phyloP scores from a whole-genome alignment of 2,888 invertebrate species.

The Unio pictorum region DNA sequence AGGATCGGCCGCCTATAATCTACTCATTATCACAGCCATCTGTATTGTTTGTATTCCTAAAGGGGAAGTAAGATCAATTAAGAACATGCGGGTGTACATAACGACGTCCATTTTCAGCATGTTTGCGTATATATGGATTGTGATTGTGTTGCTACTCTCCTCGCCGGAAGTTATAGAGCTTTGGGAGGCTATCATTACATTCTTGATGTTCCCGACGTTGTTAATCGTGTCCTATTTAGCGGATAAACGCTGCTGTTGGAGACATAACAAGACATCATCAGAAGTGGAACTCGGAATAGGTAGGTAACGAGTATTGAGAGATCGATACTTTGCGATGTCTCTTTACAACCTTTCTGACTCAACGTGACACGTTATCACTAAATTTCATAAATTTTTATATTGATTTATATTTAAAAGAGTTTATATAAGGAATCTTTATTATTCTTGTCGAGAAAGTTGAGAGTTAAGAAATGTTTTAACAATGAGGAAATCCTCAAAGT shows the following conservation, averaged over 20 bases:
- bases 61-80: constrained; percentile 71
- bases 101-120: constrained; percentile 71
- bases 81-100: constrained; percentile 72
- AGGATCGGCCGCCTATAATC: constrained; percentile 76
- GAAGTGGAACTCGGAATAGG: constrained; percentile 60
- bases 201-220: constrained; percentile 75
- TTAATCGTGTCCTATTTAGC: constrained; percentile 75
- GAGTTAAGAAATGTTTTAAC: too few species aligned
- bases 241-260: constrained; percentile 70
- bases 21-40: constrained; percentile 74
- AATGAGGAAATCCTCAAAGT: too few species aligned
- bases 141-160: constrained; percentile 73
- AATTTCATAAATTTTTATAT: too few species aligned
- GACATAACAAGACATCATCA: constrained; percentile 47
- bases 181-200: constrained; percentile 77
- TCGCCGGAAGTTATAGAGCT: constrained; percentile 73
- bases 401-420: too few species aligned
- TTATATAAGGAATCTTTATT: too few species aligned
- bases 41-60: constrained; percentile 74
- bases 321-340: too few species aligned
- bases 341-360: too few species aligned
- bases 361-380: too few species aligned
- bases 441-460: too few species aligned
- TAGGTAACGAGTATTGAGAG: constrained; percentile 23
- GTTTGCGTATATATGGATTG: constrained; percentile 78